Evolutionary conservation across 2,797 vertebrate species (phyloP).

Genomic region (Hoplostethus mediterraneus): DNA sequence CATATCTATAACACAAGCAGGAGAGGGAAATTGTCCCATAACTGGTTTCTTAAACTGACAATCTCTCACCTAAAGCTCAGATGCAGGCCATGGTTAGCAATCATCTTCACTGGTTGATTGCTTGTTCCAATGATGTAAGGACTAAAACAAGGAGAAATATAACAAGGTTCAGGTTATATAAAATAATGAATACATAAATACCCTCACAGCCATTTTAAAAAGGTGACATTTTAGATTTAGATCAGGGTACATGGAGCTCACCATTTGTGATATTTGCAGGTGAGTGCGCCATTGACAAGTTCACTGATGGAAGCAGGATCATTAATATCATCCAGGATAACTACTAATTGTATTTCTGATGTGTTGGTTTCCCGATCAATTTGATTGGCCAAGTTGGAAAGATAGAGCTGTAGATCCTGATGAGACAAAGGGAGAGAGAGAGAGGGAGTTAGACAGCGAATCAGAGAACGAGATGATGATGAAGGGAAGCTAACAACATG

Average conservation of each 20-base stretch:
- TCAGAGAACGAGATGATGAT: neutral
- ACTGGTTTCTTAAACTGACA: conserved; percentile 16
- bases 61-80: conserved; percentile 95
- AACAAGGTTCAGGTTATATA: conserved; percentile 8
- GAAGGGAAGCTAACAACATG: conserved; percentile 7
- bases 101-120: conserved; percentile 99
- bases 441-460: neutral
- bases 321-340: conserved; percentile 94
- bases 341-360: conserved; percentile 92
- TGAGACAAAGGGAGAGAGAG: neutral
- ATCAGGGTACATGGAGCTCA: conserved; percentile 68
- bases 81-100: conserved; percentile 94
- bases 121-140: conserved; percentile 98
- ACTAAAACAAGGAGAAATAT: conserved; percentile 73
- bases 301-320: conserved; percentile 94
- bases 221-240: neutral
- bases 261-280: conserved; percentile 99
- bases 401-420: conserved; percentile 96
- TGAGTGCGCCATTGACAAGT: conserved; percentile 96
- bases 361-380: conserved; percentile 92
- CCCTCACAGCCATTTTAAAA: neutral
- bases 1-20: neutral
- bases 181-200: neutral
- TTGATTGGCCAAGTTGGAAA: conserved; percentile 97
- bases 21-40: neutral